Evolutionary conservation across 2,113 vertebrate species (phyloP).

Genomic region (Seriola quinqueradiata): DNA sequence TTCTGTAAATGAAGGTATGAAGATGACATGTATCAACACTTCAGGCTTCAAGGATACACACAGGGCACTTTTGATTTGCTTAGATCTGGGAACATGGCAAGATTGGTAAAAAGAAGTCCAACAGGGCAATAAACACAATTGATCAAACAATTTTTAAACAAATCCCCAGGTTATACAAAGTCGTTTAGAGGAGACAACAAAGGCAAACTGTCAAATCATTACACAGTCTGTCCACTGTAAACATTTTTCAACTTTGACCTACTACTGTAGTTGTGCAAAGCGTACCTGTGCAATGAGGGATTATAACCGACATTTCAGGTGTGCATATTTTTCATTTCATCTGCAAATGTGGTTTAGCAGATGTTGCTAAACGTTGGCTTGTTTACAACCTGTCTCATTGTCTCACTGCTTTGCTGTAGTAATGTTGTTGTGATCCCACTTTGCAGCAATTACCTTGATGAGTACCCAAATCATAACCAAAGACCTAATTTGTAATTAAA

Average conservation of each 20-base stretch:
- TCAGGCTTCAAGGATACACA: too few relatives aligned
- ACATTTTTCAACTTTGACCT: not conserved
- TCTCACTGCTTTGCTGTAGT: not conserved
- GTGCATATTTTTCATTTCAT: not conserved
- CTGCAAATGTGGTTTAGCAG: not conserved
- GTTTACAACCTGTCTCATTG: not conserved
- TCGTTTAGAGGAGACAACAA: not conserved
- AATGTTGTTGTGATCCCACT: not conserved
- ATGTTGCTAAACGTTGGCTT: not conserved
- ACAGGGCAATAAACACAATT: not conserved
- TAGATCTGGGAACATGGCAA: not conserved
- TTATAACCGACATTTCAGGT: not conserved
- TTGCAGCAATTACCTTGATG: not conserved
- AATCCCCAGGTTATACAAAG: not conserved
- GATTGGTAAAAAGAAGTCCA: not conserved
- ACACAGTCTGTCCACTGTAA: not conserved
- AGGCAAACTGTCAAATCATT: not conserved
- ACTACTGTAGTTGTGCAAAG: not conserved
- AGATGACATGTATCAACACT: too few relatives aligned
- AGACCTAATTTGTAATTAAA: constrained; percentile 1
- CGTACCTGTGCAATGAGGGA: not conserved
- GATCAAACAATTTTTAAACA: not conserved
- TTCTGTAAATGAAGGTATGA: too few relatives aligned
- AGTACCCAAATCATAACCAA: not conserved
- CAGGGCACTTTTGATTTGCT: too few relatives aligned